Evolutionary conservation across 1,140 invertebrate species (phyloP).

Genomic region (Solenopsis fugax): DNA sequence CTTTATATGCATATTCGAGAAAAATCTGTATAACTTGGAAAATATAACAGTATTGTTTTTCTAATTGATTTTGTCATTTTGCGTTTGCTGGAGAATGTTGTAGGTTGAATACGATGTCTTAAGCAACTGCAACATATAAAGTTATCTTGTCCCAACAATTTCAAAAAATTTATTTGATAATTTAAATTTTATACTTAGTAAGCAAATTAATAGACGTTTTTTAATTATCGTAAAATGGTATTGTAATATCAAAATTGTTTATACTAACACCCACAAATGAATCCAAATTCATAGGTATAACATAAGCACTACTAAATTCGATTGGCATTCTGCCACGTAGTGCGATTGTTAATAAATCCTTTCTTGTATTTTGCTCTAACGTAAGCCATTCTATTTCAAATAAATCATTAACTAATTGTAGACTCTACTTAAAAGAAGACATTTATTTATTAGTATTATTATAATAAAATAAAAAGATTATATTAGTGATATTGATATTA

Average conservation of each 20-base stretch:
- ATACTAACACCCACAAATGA: constrained; percentile 63
- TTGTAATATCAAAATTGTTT: background rate
- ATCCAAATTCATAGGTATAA: constrained; percentile 56
- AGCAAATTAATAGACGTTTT: background rate
- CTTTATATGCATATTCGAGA: background rate
- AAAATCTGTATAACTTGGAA: background rate
- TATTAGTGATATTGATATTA: background rate
- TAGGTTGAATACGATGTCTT: constrained; percentile 71
- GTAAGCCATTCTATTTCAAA: constrained; percentile 49
- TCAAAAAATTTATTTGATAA: background rate
- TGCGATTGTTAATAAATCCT: constrained; percentile 48
- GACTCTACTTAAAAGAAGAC: constrained; percentile 24
- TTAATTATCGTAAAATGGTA: background rate
- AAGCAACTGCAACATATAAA: constrained; percentile 53
- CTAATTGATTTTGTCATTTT: background rate
- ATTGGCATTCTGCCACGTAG: constrained; percentile 56
- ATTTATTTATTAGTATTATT: background rate
- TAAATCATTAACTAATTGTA: constrained; percentile 3
- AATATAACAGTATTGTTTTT: background rate
- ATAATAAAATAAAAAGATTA: background rate
- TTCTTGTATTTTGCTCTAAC: background rate
- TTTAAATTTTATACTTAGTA: background rate
- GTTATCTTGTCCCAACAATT: background rate
- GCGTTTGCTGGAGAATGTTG: constrained; percentile 61
- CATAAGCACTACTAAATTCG: constrained; percentile 9